Percentiles rank a stretch among this genome's conserved stretches.
These are phyloP conservation scores for Drosophila diplacantha DNA, from an alignment of 2,888 invertebrate species.

Conservation along the genomic window DNA sequence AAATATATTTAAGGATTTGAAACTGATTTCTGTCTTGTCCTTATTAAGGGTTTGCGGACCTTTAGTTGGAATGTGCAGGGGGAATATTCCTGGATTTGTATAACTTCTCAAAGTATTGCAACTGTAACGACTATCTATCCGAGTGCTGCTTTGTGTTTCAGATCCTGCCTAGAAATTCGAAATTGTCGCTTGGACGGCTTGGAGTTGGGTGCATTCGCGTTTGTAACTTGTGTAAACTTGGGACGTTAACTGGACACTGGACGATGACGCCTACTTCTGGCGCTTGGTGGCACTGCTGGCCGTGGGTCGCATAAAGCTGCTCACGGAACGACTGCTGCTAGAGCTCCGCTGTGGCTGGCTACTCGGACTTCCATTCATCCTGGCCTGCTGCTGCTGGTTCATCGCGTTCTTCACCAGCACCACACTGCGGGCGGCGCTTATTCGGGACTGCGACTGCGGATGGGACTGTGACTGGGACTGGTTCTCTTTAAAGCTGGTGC, in stretches of 20 bases:
- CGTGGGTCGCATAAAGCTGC: slow-evolving; percentile 91
- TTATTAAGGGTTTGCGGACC: slow-evolving; percentile 15
- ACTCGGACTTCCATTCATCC: slow-evolving; percentile 32
- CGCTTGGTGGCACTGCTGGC: slow-evolving; percentile 88
- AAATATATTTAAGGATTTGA: slow-evolving; percentile 56
- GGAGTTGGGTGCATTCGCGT: slow-evolving; percentile 49
- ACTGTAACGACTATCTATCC: slow-evolving; percentile 51
- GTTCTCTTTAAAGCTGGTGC: slow-evolving; percentile 79
- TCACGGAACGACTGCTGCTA: slow-evolving; percentile 71
- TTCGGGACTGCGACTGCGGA: slow-evolving; percentile 43
- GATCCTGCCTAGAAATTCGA: slow-evolving; percentile 71
- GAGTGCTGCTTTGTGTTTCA: slow-evolving; percentile 35
- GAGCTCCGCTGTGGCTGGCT: slow-evolving; percentile 55
- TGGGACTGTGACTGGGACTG: slow-evolving; percentile 49
- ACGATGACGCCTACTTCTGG: slow-evolving; percentile 64
- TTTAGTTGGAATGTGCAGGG: slow-evolving; percentile 41
- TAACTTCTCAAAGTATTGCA: slow-evolving; percentile 42
- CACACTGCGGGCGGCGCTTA: slow-evolving; percentile 69
- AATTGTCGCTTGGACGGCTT: slow-evolving; percentile 64
- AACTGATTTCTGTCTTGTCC: slow-evolving; percentile 28
- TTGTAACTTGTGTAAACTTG: slow-evolving; percentile 62
- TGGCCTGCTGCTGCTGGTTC: slow-evolving; percentile 48
- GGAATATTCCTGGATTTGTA: slow-evolving; percentile 29
- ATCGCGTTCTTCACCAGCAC: slow-evolving; percentile 72
- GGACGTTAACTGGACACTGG: slow-evolving; percentile 51